phyloP scores from a whole-genome alignment of 2,888 invertebrate species.

The Epirrita christyi region DNA sequence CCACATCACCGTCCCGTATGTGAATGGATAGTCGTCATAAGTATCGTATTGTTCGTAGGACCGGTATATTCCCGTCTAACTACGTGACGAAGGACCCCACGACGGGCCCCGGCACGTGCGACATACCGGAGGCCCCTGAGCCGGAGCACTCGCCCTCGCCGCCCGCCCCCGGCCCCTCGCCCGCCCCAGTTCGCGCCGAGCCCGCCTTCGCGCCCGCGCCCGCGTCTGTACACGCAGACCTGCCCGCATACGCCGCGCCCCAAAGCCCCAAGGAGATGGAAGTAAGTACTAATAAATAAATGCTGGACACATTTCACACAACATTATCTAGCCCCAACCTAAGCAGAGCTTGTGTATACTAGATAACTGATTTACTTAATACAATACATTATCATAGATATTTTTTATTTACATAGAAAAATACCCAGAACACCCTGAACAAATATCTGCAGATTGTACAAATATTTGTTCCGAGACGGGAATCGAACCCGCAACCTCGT shows the following conservation, averaged over 20 bases:
- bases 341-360: too few relatives aligned
- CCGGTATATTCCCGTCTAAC: slow-evolving; percentile 98
- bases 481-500: too few relatives aligned
- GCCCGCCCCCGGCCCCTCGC: slow-evolving; percentile 68
- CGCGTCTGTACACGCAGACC: slow-evolving; percentile 5
- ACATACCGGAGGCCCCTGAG: slow-evolving; percentile 70
- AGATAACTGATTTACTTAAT: too few relatives aligned
- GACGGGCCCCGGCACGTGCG: slow-evolving; percentile 54
- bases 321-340: too few relatives aligned
- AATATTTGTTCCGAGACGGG: too few relatives aligned
- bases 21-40: too few relatives aligned
- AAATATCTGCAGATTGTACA: too few relatives aligned
- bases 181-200: slow-evolving; percentile 27
- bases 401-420: too few relatives aligned
- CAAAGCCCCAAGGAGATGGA: slow-evolving; percentile 12
- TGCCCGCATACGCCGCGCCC: slow-evolving; percentile 13
- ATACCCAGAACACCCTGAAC: too few relatives aligned
- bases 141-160: slow-evolving; percentile 68
- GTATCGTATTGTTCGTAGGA: slow-evolving; percentile 62
- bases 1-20: too few relatives aligned
- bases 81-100: slow-evolving; percentile 91
- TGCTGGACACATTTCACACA: too few relatives aligned
- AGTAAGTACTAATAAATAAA: background rate
- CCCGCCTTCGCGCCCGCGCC: slow-evolving; percentile 2
- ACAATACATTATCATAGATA: too few relatives aligned